Percentiles rank a stretch among this genome's conserved stretches.
phyloP scores from a whole-genome alignment of 1,140 invertebrate species.

The Philopotamus ludificatus region DNA sequence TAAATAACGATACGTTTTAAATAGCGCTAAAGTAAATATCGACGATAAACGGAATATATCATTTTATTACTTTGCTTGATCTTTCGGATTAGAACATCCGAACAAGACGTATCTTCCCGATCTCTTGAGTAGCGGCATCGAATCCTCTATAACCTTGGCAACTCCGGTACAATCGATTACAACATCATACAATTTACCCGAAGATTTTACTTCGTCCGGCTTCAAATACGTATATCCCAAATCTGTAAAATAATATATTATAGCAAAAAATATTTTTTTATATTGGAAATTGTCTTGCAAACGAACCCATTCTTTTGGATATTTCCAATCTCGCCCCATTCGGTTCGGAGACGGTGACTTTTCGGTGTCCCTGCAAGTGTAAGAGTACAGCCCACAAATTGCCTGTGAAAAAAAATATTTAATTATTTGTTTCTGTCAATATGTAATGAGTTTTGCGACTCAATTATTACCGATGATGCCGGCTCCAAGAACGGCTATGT shows the following conservation, averaged over 20 bases:
- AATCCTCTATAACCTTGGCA: conserved; percentile 57
- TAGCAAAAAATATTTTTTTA: conserved; percentile 3
- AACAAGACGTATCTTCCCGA: conserved; percentile 61
- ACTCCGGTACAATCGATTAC: conserved; percentile 69
- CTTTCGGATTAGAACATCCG: conserved; percentile 51
- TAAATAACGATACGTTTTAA: conserved; percentile 42
- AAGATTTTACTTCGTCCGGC: conserved; percentile 57
- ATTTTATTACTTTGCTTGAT: conserved; percentile 29
- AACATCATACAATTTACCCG: conserved; percentile 58
- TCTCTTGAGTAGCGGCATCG: conserved; percentile 49
- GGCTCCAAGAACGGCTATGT: conserved; percentile 65
- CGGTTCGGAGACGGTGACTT: conserved; percentile 66
- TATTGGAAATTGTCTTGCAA: neutral
- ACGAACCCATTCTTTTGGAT: conserved; percentile 57
- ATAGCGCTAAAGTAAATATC: neutral
- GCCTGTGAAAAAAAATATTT: conserved; percentile 42
- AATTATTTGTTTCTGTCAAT: neutral
- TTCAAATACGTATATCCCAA: conserved; percentile 57
- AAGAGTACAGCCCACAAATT: conserved; percentile 65
- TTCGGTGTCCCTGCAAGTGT: conserved; percentile 65
- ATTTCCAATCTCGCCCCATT: conserved; percentile 57
- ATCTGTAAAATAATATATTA: conserved; percentile 50
- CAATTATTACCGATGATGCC: conserved; percentile 63
- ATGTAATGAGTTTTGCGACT: neutral
- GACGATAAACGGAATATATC: conserved; percentile 6